phyloP scores from a whole-genome alignment of 2,888 invertebrate species.

The Thymelicus sylvestris region DNA sequence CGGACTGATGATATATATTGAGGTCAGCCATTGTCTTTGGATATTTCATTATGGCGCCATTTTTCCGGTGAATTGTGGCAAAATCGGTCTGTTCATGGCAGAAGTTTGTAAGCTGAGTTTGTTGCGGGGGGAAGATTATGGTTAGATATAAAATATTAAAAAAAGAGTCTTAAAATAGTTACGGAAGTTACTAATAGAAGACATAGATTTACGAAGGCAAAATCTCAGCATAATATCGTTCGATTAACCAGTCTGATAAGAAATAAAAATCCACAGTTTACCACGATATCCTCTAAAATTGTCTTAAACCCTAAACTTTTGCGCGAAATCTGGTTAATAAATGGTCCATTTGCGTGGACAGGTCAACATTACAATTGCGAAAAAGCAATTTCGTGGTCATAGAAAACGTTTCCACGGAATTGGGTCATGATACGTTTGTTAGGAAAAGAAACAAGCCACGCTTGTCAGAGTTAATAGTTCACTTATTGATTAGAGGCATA shows the following conservation, averaged over 20 bases:
- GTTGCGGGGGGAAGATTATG: no score
- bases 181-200: no score
- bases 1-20: slow-evolving; percentile 21
- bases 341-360: slow-evolving; percentile 5
- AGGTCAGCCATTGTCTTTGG: slow-evolving; percentile 15
- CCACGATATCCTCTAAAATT: background rate
- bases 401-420: slow-evolving; percentile 3
- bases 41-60: slow-evolving; percentile 21
- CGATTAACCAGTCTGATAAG: background rate
- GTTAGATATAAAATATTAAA: no score
- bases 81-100: slow-evolving; percentile 8
- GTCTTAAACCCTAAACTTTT: slow-evolving; percentile 9
- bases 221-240: background rate
- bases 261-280: background rate
- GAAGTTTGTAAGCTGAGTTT: background rate
- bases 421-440: slow-evolving; percentile 6
- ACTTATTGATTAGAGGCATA: background rate
- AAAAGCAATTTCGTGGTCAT: slow-evolving; percentile 14
- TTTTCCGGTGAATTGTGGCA: slow-evolving; percentile 2
- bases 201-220: no score
- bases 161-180: no score
- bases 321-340: slow-evolving; percentile 4
- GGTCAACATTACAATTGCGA: slow-evolving; percentile 10
- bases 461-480: background rate
- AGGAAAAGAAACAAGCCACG: background rate